These are phyloP conservation scores for Rosalia funebris DNA, from an alignment of 2,888 invertebrate genomes.

Conservation along the genomic window DNA sequence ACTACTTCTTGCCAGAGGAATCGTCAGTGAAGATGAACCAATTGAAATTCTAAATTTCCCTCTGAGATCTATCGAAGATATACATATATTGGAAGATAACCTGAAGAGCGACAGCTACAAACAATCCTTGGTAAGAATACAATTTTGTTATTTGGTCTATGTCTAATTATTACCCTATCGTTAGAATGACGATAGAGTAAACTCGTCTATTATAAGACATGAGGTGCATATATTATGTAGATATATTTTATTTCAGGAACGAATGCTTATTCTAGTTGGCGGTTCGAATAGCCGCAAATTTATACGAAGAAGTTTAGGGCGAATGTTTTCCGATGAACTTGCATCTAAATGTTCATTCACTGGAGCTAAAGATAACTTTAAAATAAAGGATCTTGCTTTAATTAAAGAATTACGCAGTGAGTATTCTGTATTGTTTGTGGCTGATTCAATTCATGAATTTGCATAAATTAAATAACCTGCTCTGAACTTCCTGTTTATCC, in stretches of 20 bases:
- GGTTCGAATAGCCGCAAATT: background rate
- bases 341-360: conserved; percentile 7
- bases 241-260: too few relatives aligned
- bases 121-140: background rate
- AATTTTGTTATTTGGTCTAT: background rate
- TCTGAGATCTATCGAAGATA: background rate
- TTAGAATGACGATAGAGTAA: too few relatives aligned
- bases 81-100: background rate
- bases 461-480: too few relatives aligned
- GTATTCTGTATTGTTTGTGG: too few relatives aligned
- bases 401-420: background rate
- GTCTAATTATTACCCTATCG: too few relatives aligned
- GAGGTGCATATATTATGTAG: too few relatives aligned
- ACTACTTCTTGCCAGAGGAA: background rate
- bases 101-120: background rate
- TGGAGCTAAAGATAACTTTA: conserved; percentile 5
- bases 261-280: background rate
- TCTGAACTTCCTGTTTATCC: too few relatives aligned
- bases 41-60: background rate
- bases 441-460: too few relatives aligned
- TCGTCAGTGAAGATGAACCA: background rate
- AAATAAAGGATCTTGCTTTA: background rate
- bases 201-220: too few relatives aligned
- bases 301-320: background rate
- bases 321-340: background rate